Evolutionary conservation across 2,797 vertebrate species (phyloP).

Genomic region (Denticeps clupeoides): DNA sequence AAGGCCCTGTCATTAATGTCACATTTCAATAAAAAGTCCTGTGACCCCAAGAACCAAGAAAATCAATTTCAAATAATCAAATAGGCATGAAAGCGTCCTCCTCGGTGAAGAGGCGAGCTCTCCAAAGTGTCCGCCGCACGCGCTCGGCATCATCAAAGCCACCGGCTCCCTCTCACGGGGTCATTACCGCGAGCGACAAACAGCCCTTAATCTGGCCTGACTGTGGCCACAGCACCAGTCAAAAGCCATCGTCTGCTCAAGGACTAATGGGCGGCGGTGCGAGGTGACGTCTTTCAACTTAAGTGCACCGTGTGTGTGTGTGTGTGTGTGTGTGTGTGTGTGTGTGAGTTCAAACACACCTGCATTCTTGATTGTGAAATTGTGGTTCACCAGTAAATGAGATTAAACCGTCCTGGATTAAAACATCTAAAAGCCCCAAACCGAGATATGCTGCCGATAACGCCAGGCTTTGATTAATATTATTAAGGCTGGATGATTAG

Average conservation of each 20-base stretch:
- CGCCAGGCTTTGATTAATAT: too few relatives aligned
- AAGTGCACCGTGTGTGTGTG: too few relatives aligned
- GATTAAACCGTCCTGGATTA: too few relatives aligned
- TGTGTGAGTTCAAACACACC: too few relatives aligned
- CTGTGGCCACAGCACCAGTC: slow-evolving; percentile 34
- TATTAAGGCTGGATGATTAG: too few relatives aligned
- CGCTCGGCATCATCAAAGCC: slow-evolving; percentile 47
- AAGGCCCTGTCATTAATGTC: slow-evolving; percentile 1
- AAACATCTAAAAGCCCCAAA: too few relatives aligned
- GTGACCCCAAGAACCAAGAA: slow-evolving; percentile 16
- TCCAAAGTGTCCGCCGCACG: slow-evolving; percentile 32
- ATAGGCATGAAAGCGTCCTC: slow-evolving; percentile 35
- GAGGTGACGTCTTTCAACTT: slow-evolving; percentile 18
- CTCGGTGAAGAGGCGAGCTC: slow-evolving; percentile 30
- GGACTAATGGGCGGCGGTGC: slow-evolving; percentile 30
- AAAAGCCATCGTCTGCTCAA: slow-evolving; percentile 37
- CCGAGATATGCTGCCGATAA: too few relatives aligned
- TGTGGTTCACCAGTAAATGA: too few relatives aligned
- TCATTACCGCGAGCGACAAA: slow-evolving; percentile 46
- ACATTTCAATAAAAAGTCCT: slow-evolving; percentile 7
- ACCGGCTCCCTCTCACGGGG: slow-evolving; percentile 45
- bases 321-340: slow-evolving; percentile 2
- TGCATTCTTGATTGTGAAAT: too few relatives aligned
- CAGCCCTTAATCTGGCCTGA: slow-evolving; percentile 49
- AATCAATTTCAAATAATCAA: slow-evolving; percentile 37